phyloP scores from a whole-genome alignment of 2,113 vertebrate genomes.

The Micromys minutus region DNA sequence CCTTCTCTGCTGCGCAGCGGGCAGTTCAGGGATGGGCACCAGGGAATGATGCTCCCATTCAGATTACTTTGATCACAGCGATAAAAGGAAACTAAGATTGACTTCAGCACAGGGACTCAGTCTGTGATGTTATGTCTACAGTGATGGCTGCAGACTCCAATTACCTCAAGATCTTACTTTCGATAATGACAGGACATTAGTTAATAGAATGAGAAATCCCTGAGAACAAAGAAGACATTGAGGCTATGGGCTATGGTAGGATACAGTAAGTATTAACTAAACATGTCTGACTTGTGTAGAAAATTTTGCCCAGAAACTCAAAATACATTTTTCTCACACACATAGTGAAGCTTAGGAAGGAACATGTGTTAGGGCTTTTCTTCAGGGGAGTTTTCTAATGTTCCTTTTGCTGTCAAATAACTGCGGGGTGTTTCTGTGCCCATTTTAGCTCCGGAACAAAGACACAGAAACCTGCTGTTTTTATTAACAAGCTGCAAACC shows the following conservation, averaged over 20 bases:
- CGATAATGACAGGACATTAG: neutral
- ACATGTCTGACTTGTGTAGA: neutral
- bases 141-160: neutral
- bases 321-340: neutral
- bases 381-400: too few relatives aligned
- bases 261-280: neutral
- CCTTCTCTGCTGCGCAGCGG: neutral
- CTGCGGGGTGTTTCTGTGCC: too few relatives aligned
- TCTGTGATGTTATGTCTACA: neutral
- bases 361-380: neutral
- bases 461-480: too few relatives aligned
- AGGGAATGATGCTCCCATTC: neutral
- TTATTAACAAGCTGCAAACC: too few relatives aligned
- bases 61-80: neutral
- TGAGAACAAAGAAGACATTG: neutral
- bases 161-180: neutral
- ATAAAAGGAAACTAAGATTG: neutral
- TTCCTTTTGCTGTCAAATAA: too few relatives aligned
- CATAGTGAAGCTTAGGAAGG: neutral
- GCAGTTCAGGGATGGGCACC: neutral
- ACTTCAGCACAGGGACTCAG: neutral
- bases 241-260: rapidly evolving
- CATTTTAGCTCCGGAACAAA: too few relatives aligned
- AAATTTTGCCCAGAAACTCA: neutral
- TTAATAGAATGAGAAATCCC: neutral